These are phyloP conservation scores for Sycophila texana DNA, from an alignment of 2,888 invertebrate genomes.

Conservation along the genomic window DNA sequence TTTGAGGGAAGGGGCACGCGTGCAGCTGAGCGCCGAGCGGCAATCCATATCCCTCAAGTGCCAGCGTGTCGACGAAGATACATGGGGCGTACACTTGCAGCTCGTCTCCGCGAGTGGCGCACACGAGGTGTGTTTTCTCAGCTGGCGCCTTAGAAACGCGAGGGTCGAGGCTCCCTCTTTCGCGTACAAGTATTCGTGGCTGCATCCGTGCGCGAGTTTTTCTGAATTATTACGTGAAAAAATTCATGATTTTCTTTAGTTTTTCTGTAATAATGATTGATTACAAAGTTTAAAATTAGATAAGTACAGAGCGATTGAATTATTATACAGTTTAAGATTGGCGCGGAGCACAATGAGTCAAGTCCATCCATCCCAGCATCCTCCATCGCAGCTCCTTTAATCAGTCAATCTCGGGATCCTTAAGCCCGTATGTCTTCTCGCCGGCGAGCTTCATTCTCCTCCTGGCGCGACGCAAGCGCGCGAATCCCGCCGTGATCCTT, in stretches of 20 bases:
- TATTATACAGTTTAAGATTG: too few relatives aligned
- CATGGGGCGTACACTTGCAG: not conserved
- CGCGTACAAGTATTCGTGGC: too few relatives aligned
- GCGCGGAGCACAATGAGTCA: not conserved
- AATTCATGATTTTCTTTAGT: too few relatives aligned
- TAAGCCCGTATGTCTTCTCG: slow-evolving; percentile 10
- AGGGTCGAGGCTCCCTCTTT: not conserved
- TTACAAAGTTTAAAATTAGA: too few relatives aligned
- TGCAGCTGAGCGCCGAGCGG: not conserved
- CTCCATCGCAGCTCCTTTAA: slow-evolving; percentile 52
- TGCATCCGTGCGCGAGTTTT: too few relatives aligned
- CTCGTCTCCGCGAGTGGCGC: slow-evolving; percentile 63
- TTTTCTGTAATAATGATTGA: too few relatives aligned
- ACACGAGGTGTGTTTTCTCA: slow-evolving; percentile 72
- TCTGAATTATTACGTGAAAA: too few relatives aligned
- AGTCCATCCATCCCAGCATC: slow-evolving; percentile 26
- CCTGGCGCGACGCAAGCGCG: not conserved
- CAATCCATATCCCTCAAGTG: slow-evolving; percentile 32
- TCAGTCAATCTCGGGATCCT: slow-evolving; percentile 46
- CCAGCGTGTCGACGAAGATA: not conserved
- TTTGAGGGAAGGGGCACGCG: too few relatives aligned
- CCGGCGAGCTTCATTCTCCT: not conserved
- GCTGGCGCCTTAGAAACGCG: slow-evolving; percentile 67
- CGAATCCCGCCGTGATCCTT: slow-evolving; percentile 59
- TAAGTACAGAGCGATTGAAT: too few relatives aligned